Conservation (phyloP, 1,140 invertebrate genomes). For the Ceratosolen fusciceps region DNA sequence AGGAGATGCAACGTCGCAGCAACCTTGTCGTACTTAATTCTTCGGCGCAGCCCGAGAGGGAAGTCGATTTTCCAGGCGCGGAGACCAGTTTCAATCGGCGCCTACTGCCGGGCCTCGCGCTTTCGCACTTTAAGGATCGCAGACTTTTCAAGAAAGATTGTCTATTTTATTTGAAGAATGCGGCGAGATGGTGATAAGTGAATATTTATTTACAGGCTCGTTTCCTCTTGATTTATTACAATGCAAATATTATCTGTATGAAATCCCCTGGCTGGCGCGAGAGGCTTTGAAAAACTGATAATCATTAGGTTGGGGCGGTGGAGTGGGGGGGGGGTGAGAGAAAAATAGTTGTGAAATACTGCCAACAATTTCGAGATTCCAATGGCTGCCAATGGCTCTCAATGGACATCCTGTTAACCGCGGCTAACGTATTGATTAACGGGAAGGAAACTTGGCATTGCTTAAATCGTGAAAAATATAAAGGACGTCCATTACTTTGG, state of each 20-base stretch:
- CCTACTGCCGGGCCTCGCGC: neutral
- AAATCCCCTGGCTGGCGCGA: neutral
- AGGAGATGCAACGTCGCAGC: no score
- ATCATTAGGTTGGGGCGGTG: neutral
- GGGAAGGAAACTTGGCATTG: neutral
- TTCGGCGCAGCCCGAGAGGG: no score
- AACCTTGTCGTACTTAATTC: no score
- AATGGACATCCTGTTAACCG: no score
- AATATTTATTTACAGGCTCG: neutral
- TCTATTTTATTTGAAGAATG: neutral
- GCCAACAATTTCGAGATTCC: neutral
- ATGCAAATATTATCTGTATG: constrained; percentile 1
- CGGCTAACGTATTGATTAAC: neutral
- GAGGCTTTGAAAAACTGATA: neutral
- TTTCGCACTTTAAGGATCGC: neutral
- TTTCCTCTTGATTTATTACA: neutral
- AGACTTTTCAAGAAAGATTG: neutral
- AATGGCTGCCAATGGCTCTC: no score
- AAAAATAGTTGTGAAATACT: neutral
- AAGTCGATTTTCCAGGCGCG: no score
- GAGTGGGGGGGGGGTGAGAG: neutral
- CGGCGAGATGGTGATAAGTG: neutral
- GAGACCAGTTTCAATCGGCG: neutral
- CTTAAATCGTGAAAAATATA: no score
- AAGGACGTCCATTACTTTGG: no score